phyloP scores from a whole-genome alignment of 2,797 vertebrate species.

The Hydrophis major region DNA sequence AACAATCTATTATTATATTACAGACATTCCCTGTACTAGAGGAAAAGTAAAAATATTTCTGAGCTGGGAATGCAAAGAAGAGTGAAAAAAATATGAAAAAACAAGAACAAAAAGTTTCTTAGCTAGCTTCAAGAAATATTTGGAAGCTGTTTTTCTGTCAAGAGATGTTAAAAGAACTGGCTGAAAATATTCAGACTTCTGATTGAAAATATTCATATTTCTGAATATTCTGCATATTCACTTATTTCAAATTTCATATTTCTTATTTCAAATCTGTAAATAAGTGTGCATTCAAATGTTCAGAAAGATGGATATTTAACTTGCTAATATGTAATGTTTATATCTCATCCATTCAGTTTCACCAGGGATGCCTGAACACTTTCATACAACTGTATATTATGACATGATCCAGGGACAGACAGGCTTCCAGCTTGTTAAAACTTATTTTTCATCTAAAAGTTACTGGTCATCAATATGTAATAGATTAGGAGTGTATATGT shows the following conservation, averaged over 20 bases:
- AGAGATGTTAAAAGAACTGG: background rate
- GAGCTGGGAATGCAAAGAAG: background rate
- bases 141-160: background rate
- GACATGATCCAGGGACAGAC: background rate
- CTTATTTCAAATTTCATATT: too few relatives aligned
- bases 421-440: background rate
- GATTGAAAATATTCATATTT: background rate
- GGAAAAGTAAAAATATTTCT: background rate
- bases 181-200: background rate
- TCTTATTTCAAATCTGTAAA: background rate
- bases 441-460: background rate
- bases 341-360: background rate
- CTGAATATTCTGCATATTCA: background rate
- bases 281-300: background rate
- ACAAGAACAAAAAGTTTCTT: background rate
- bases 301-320: background rate
- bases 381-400: background rate
- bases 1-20: background rate
- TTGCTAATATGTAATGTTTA: background rate
- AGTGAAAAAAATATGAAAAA: background rate
- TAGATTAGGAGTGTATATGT: background rate
- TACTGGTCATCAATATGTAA: background rate
- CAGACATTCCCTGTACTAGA: background rate
- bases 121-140: background rate
- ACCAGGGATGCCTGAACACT: background rate